Evolutionary conservation across 2,113 vertebrate species (phyloP).

Genomic region (Sorex araneus): DNA sequence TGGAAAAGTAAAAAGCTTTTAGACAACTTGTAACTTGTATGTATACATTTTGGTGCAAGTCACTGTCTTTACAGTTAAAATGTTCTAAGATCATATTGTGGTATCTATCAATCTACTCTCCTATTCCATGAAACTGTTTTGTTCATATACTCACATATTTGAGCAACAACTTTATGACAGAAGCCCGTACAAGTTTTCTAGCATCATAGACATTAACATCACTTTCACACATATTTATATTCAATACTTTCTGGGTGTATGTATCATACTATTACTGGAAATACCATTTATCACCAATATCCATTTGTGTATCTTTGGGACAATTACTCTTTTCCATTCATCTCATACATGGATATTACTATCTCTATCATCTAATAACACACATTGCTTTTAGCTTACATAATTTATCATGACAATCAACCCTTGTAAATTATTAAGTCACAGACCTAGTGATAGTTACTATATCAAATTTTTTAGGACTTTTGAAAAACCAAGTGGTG

Average conservation of each 20-base stretch:
- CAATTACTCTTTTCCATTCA: neutral
- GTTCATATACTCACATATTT: neutral
- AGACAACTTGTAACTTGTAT: neutral
- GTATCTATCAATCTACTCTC: neutral
- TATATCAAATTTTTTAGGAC: neutral
- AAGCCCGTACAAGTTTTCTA: neutral
- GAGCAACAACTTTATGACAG: neutral
- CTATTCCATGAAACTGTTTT: slow-evolving; percentile 29
- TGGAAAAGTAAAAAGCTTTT: neutral
- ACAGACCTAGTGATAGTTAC: neutral
- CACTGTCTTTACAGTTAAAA: slow-evolving; percentile 20
- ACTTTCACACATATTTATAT: neutral
- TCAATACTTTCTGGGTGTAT: neutral
- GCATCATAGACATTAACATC: neutral
- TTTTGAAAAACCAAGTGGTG: neutral
- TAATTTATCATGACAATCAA: neutral
- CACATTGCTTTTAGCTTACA: neutral
- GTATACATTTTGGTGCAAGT: slow-evolving; percentile 20
- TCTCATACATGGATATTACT: neutral
- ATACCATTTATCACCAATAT: slow-evolving; percentile 8
- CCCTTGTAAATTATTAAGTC: slow-evolving; percentile 1
- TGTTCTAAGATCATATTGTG: neutral
- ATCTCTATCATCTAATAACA: neutral
- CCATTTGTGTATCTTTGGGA: slow-evolving; percentile 22
- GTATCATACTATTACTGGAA: neutral